Base-by-base conservation (phyloP, 2,797 vertebrate genomes). In the Pristis pectinata region DNA sequence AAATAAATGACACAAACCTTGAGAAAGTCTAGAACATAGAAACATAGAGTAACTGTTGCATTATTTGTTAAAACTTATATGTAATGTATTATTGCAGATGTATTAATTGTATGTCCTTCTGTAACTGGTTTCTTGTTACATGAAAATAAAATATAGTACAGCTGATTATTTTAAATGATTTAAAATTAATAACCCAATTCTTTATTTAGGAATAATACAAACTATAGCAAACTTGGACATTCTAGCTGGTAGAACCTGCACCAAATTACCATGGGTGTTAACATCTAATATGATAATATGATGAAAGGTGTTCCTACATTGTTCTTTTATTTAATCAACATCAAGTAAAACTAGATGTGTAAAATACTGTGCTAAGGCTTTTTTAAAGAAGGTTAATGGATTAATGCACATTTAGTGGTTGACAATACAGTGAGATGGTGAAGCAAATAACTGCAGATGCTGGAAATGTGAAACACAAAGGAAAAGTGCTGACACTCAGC, bases 21-120 rank as follows among this genome's bases (percentile, higher is more conserved):
- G 96, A 97, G 96, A 97, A 97, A 97, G 96, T 97, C 97, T 97
- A 97, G 96, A 97, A 97, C 97, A 97, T 97, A 96, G 97, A 98
- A 97, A 97, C 97, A 96, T 98, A 98, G 97, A 97, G 94, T 97
- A 97, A 97, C 95, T 97, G 97, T 98, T 95, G 96, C 98, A 97
- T 98, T 98, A 97, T 98, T 98, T 98, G 98, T 98, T 98, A 98
- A 97, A 96, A 97, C 96, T 97, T 98, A 97, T 98, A 98, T 98
- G 98, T 98, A 98, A 98, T 98, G 98, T 98, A 98, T 98, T 98
- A 98, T 98, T 98, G 98, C 98, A 98, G 97, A 98, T 98, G 98
- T 91, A 91, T 94, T 99, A 98, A 98, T 98, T 97, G 97, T 97
- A 96, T 96, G 98, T 99, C 98, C 97, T 97, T 97, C 97, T 99